These are phyloP conservation scores for Seriola aureovittata DNA, from an alignment of 2,113 vertebrate species.

Conservation along the genomic window DNA sequence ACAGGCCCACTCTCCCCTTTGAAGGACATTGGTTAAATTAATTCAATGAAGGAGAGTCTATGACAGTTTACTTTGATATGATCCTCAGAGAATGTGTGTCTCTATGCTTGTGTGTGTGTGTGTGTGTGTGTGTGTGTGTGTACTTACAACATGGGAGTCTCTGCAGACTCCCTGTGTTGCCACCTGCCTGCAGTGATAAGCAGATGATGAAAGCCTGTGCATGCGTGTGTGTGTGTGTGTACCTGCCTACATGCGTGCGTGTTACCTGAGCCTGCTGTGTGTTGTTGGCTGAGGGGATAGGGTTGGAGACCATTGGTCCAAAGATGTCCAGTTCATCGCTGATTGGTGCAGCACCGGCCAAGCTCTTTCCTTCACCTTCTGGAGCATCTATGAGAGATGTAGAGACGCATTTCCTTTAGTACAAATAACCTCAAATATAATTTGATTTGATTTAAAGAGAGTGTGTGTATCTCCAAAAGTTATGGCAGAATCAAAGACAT, in stretches of 20 bases:
- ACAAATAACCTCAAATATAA: not conserved
- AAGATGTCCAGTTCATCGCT: conserved; percentile 96
- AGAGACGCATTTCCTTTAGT: not conserved
- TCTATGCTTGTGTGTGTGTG: conserved; percentile 4
- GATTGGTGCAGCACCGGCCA: conserved; percentile 78
- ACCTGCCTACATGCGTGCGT: conserved; percentile 37
- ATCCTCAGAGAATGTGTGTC: conserved; percentile 57
- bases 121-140: conserved; percentile 12
- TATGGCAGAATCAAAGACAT: too few relatives aligned
- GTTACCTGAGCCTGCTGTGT: conserved; percentile 75
- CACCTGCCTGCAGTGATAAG: conserved; percentile 69
- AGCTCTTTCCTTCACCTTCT: conserved; percentile 81
- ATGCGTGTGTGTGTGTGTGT: conserved; percentile 35
- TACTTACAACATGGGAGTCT: conserved; percentile 37
- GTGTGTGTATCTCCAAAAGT: not conserved
- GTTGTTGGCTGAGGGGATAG: conserved; percentile 88
- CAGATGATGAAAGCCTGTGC: conserved; percentile 53
- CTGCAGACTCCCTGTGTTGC: conserved; percentile 33
- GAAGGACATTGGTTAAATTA: conserved; percentile 53
- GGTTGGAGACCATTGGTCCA: conserved; percentile 98
- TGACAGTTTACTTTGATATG: conserved; percentile 48
- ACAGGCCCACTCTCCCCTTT: conserved; percentile 10
- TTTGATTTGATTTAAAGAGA: not conserved
- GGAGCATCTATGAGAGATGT: conserved; percentile 86
- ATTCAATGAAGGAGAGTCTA: conserved; percentile 36